Conservation (phyloP, 2,888 invertebrate genomes). For the Pegoplata infirma region DNA sequence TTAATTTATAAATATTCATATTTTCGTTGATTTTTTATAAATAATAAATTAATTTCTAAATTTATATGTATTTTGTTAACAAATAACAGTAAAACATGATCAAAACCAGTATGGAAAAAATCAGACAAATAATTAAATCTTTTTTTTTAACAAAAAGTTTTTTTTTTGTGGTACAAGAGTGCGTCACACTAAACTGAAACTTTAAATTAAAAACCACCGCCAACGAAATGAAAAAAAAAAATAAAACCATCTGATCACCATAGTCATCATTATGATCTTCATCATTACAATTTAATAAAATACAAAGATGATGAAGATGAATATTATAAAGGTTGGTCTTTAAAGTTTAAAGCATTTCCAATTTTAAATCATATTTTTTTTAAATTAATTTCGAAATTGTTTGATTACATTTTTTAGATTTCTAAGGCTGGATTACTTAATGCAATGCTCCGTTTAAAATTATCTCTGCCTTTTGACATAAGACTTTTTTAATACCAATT, state of each 20-base stretch:
- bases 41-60: slow-evolving; percentile 33
- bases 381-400: too few relatives aligned
- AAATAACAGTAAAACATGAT: neutral
- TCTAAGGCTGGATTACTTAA: too few relatives aligned
- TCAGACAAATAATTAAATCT: slow-evolving; percentile 7
- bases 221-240: too few relatives aligned
- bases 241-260: slow-evolving; percentile 26
- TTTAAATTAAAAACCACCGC: slow-evolving; percentile 1
- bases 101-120: slow-evolving; percentile 12
- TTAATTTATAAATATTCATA: slow-evolving; percentile 37
- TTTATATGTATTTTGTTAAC: slow-evolving; percentile 8
- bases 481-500: too few relatives aligned
- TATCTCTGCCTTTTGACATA: too few relatives aligned
- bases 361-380: too few relatives aligned
- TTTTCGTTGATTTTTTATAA: slow-evolving; percentile 4
- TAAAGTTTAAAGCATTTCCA: too few relatives aligned
- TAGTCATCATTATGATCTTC: slow-evolving; percentile 1
- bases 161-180: neutral
- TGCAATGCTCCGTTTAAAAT: too few relatives aligned
- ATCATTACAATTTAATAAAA: neutral
- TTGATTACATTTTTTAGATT: too few relatives aligned
- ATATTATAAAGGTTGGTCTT: neutral
- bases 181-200: slow-evolving; percentile 19
- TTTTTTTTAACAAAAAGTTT: slow-evolving; percentile 11
- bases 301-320: slow-evolving; percentile 8